phyloP scores from a whole-genome alignment of 92 coral and sea anemone genomes.

The Porites cylindrica region DNA sequence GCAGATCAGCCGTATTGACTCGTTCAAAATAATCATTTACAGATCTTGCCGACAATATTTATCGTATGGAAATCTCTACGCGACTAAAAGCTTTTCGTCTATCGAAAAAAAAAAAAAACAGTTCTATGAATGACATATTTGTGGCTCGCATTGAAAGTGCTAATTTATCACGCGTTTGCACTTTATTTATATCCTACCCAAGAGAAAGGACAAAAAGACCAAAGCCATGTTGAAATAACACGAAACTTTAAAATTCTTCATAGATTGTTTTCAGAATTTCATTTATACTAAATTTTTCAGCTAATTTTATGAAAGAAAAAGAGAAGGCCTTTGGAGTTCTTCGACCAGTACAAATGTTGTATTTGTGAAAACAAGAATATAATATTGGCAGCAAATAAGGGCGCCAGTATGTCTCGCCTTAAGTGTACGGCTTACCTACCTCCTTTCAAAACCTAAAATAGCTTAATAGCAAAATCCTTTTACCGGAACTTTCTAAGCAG shows the following conservation, averaged over 20 bases:
- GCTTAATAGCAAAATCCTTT: slow-evolving; percentile 21
- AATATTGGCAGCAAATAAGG: slow-evolving; percentile 22
- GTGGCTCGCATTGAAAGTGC: slow-evolving; percentile 37
- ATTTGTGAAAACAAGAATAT: slow-evolving; percentile 22
- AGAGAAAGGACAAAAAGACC: neutral
- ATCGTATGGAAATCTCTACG: neutral
- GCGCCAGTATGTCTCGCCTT: slow-evolving; percentile 38
- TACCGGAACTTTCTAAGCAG: slow-evolving; percentile 42
- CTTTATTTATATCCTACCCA: neutral
- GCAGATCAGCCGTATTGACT: neutral
- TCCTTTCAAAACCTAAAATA: slow-evolving; percentile 26
- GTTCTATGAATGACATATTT: slow-evolving; percentile 16
- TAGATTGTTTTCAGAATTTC: neutral
- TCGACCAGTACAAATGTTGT: neutral
- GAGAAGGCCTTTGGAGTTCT: neutral
- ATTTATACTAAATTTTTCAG: neutral
- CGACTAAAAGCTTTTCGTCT: slow-evolving; percentile 27
- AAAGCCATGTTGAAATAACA: neutral
- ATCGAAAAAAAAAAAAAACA: neutral
- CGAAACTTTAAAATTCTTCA: neutral
- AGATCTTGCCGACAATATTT: slow-evolving; percentile 14
- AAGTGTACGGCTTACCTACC: slow-evolving; percentile 5
- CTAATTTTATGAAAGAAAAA: neutral
- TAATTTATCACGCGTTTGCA: slow-evolving; percentile 39
- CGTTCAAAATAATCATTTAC: neutral